Conservation (phyloP, 1,140 invertebrate genomes). For the Musca domestica region DNA sequence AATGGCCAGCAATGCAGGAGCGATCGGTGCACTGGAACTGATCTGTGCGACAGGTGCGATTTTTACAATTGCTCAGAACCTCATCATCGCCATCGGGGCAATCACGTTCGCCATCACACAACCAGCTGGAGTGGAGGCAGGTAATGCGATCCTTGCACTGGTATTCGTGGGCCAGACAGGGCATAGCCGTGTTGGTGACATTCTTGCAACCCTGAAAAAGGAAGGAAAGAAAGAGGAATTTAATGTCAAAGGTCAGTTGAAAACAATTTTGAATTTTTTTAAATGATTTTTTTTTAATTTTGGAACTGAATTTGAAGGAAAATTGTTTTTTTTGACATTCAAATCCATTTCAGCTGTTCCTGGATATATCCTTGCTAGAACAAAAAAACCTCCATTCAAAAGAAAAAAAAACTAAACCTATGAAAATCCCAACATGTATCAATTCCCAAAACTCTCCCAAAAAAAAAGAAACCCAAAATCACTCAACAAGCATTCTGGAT, state of each 20-base stretch:
- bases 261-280: too few relatives aligned
- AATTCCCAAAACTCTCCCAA: too few relatives aligned
- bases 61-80: constrained; percentile 63
- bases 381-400: neutral
- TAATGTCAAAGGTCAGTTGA: too few relatives aligned
- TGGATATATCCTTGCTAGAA: neutral
- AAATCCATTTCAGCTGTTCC: neutral
- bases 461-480: neutral
- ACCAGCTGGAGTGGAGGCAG: constrained; percentile 81
- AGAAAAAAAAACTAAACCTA: too few relatives aligned
- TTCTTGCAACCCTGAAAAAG: constrained; percentile 60
- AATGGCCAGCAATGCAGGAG: constrained; percentile 77
- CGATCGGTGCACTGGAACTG: constrained; percentile 81
- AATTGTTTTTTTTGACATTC: too few relatives aligned
- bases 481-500: neutral
- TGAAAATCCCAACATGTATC: too few relatives aligned
- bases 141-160: constrained; percentile 80
- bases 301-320: constrained; percentile 11
- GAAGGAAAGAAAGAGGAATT: neutral
- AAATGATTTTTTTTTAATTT: too few relatives aligned
- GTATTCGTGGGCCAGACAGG: constrained; percentile 72
- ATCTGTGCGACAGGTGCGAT: constrained; percentile 76
- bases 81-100: constrained; percentile 83
- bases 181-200: constrained; percentile 56
- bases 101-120: constrained; percentile 83